Percentiles rank a stretch among this genome's conserved stretches.
These are phyloP conservation scores for Eudasyphora cyanicolor DNA, from an alignment of 2,888 invertebrate species.

Conservation along the genomic window DNA sequence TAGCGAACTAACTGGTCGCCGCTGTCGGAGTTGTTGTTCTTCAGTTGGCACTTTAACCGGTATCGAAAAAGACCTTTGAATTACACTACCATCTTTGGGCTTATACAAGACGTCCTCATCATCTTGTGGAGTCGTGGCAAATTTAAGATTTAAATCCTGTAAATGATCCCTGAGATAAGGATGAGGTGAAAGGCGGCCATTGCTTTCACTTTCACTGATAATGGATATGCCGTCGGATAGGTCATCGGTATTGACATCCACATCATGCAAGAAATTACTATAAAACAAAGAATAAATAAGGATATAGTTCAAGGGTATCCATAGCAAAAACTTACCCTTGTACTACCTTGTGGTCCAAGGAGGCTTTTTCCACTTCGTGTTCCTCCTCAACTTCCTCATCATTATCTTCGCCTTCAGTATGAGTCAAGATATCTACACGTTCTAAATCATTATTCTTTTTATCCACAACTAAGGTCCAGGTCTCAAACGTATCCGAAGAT, in stretches of 20 bases:
- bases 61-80: neutral
- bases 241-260: conserved; percentile 74
- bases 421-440: conserved; percentile 55
- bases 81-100: neutral
- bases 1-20: conserved; percentile 35
- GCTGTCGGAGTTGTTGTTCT: conserved; percentile 47
- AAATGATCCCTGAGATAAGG: conserved; percentile 72
- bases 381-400: conserved; percentile 39
- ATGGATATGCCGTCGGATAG: conserved; percentile 79
- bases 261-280: conserved; percentile 53
- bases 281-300: neutral
- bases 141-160: conserved; percentile 69
- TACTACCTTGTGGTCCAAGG: neutral
- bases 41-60: neutral
- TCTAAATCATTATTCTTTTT: conserved; percentile 62
- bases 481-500: conserved; percentile 73
- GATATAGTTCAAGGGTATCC: neutral
- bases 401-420: conserved; percentile 19
- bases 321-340: conserved; percentile 17
- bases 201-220: conserved; percentile 78
- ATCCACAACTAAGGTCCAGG: conserved; percentile 76
- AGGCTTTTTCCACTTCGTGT: conserved; percentile 56
- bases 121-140: conserved; percentile 25
- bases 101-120: conserved; percentile 37
- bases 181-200: conserved; percentile 76